These are phyloP conservation scores for Proisotoma minuta DNA, from an alignment of 2,888 invertebrate genomes.

Conservation along the genomic window DNA sequence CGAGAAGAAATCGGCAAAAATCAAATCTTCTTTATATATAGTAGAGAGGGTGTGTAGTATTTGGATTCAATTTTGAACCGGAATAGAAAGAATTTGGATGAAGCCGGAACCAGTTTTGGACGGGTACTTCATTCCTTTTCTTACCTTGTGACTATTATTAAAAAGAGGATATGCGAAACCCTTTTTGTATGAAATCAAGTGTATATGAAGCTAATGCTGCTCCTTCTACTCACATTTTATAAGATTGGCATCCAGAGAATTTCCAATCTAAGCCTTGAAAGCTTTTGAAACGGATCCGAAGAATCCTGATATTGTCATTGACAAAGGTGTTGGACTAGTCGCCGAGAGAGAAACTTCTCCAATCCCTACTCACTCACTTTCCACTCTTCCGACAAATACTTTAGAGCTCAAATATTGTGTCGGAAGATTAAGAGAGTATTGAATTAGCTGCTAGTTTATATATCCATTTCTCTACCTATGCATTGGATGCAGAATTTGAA, in stretches of 20 bases:
- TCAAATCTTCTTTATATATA: too few relatives aligned
- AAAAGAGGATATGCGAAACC: too few relatives aligned
- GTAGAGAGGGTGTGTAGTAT: too few relatives aligned
- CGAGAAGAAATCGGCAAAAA: too few relatives aligned
- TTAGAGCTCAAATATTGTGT: neutral
- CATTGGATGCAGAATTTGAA: neutral
- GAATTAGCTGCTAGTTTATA: neutral
- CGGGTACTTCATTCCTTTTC: too few relatives aligned
- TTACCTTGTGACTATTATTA: too few relatives aligned
- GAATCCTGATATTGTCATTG: conserved; percentile 10
- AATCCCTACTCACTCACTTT: neutral
- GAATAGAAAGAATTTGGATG: too few relatives aligned
- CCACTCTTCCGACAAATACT: neutral
- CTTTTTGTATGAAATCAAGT: too few relatives aligned
- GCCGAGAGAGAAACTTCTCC: neutral
- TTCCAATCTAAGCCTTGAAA: conserved; percentile 8
- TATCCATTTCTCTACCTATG: neutral
- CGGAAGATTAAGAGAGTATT: neutral
- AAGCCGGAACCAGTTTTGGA: too few relatives aligned
- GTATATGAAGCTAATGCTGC: too few relatives aligned
- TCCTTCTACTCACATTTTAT: too few relatives aligned
- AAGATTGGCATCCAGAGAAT: conserved; percentile 8
- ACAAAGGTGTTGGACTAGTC: neutral
- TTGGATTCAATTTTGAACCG: too few relatives aligned
- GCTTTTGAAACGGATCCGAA: neutral